A percentile compares a stretch with the other conserved stretches of the same genome.
Evolutionary conservation across 2,797 vertebrate genomes (phyloP).

Genomic region (Sarcophilus harrisii): DNA sequence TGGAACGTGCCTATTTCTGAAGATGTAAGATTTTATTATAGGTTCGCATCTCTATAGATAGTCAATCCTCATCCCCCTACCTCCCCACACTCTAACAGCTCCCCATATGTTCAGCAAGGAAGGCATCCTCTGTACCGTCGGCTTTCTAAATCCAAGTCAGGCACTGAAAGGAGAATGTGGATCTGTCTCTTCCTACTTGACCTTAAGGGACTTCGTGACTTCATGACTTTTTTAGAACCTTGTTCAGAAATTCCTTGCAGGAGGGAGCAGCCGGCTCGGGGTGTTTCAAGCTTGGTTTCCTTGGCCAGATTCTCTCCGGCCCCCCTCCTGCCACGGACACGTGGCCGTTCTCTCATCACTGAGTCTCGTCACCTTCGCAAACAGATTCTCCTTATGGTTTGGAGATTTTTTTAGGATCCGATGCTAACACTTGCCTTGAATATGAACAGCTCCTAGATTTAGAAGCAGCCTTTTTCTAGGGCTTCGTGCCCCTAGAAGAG

Average conservation of each 20-base stretch:
- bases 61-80: background rate
- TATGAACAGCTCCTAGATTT: background rate
- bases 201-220: background rate
- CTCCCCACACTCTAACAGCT: background rate
- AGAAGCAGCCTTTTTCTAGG: background rate
- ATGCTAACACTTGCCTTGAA: background rate
- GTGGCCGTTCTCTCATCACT: background rate
- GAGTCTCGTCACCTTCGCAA: background rate
- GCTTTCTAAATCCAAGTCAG: conserved; percentile 53
- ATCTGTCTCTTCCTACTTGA: conserved; percentile 38
- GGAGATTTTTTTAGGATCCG: background rate
- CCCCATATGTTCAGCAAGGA: conserved; percentile 35
- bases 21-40: conserved; percentile 2
- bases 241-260: background rate
- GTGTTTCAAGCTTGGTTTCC: background rate
- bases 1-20: conserved; percentile 17
- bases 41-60: background rate
- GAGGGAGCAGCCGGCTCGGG: background rate
- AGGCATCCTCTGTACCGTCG: conserved; percentile 31
- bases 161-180: conserved; percentile 22
- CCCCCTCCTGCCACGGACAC: background rate
- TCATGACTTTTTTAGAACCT: conserved; percentile 10
- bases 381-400: background rate
- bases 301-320: background rate
- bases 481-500: background rate